Conservation (phyloP, 2,888 invertebrate genomes). For the Agonopterix alstromeriana region DNA sequence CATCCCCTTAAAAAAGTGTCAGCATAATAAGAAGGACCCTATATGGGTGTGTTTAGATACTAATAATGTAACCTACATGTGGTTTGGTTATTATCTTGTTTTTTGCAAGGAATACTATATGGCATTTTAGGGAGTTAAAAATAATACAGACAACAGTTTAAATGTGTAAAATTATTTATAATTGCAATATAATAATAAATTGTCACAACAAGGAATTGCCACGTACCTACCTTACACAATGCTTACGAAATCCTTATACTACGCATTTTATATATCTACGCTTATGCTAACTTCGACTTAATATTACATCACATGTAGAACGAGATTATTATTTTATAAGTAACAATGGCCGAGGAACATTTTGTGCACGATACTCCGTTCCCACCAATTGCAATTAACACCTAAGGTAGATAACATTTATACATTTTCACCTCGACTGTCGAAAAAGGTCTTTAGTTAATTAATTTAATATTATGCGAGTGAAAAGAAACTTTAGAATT, state of each 20-base stretch:
- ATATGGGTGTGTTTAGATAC: too few relatives aligned
- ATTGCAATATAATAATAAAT: constrained; percentile 53
- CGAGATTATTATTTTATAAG: constrained; percentile 64
- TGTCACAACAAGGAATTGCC: constrained; percentile 72
- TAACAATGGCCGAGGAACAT: constrained; percentile 53
- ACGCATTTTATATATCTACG: constrained; percentile 25
- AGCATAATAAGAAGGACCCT: too few relatives aligned
- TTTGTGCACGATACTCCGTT: constrained; percentile 40
- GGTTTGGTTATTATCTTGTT: too few relatives aligned
- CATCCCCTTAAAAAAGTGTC: too few relatives aligned
- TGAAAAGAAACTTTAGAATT: too few relatives aligned
- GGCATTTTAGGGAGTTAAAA: neutral
- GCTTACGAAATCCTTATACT: constrained; percentile 34
- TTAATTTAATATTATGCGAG: constrained; percentile 1
- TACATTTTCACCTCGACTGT: neutral
- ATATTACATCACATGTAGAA: constrained; percentile 73
- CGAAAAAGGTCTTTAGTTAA: neutral
- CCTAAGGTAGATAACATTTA: constrained; percentile 8
- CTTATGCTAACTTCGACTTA: constrained; percentile 57
- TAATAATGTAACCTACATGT: too few relatives aligned
- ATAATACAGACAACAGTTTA: constrained; percentile 8
- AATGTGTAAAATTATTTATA: constrained; percentile 72
- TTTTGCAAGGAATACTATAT: too few relatives aligned
- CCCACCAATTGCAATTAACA: constrained; percentile 28
- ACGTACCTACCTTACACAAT: constrained; percentile 53